These are phyloP conservation scores for Thumatha senex DNA, from an alignment of 2,888 invertebrate species.

Conservation along the genomic window DNA sequence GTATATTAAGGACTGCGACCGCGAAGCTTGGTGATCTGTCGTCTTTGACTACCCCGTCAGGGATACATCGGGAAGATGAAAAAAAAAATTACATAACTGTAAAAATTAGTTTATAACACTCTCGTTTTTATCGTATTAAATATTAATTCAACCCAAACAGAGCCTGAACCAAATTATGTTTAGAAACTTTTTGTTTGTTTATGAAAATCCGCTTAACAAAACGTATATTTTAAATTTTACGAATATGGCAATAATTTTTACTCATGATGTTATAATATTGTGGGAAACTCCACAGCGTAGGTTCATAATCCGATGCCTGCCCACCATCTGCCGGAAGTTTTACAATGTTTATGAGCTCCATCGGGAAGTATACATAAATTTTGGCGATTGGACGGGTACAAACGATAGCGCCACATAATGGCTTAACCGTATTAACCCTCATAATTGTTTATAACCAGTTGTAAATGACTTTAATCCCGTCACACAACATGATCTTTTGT, in stretches of 20 bases:
- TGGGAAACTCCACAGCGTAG: constrained; percentile 32
- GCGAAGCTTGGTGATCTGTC: no score
- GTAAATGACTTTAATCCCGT: background rate
- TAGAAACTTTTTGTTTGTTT: constrained; percentile 41
- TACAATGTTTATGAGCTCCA: constrained; percentile 80
- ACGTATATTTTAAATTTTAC: constrained; percentile 54
- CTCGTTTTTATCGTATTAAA: constrained; percentile 23
- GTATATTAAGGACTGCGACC: no score
- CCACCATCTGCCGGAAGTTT: constrained; percentile 79
- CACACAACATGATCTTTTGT: no score
- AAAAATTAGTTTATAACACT: background rate
- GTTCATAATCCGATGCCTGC: constrained; percentile 67
- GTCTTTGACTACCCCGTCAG: no score
- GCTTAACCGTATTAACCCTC: constrained; percentile 55
- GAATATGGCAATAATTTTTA: constrained; percentile 52
- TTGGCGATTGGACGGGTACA: constrained; percentile 63
- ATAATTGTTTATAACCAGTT: constrained; percentile 50
- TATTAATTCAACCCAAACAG: constrained; percentile 40
- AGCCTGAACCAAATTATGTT: constrained; percentile 32
- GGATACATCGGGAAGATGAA: no score
- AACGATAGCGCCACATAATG: constrained; percentile 64
- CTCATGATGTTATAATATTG: constrained; percentile 43
- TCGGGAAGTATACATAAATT: constrained; percentile 77
- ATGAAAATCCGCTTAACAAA: constrained; percentile 55
- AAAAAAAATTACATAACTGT: no score